These are phyloP conservation scores for Tichodroma muraria DNA, from an alignment of 2,113 vertebrate species.

Conservation along the genomic window DNA sequence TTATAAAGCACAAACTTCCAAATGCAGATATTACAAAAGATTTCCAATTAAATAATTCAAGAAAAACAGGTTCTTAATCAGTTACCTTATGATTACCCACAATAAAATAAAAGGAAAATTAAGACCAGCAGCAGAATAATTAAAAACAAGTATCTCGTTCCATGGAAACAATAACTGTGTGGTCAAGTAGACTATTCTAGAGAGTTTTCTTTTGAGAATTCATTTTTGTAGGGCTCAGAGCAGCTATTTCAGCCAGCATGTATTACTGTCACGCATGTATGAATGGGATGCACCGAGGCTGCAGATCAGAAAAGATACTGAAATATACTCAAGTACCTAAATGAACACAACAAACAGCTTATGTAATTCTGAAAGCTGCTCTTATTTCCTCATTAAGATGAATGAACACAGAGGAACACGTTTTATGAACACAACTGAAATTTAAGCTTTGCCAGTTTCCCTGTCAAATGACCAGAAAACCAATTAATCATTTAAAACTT, in stretches of 20 bases:
- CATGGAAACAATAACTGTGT: slow-evolving; percentile 5
- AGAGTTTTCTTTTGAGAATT: slow-evolving; percentile 54
- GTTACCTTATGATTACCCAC: background rate
- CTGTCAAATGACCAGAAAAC: slow-evolving; percentile 40
- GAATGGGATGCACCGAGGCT: background rate
- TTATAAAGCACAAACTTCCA: background rate
- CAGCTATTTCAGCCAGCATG: slow-evolving; percentile 13
- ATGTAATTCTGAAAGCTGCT: slow-evolving; percentile 31
- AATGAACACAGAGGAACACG: background rate
- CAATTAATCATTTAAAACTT: slow-evolving; percentile 51
- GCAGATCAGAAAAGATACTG: background rate
- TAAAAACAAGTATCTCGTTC: background rate
- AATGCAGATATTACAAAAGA: background rate
- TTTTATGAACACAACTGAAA: slow-evolving; percentile 49
- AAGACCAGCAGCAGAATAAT: background rate
- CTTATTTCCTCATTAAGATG: slow-evolving; percentile 5
- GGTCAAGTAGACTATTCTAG: slow-evolving; percentile 26
- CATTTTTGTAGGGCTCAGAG: slow-evolving; percentile 34
- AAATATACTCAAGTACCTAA: slow-evolving; percentile 8
- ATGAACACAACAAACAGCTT: slow-evolving; percentile 27
- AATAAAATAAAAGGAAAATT: background rate
- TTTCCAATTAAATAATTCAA: slow-evolving; percentile 24
- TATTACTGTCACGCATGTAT: background rate
- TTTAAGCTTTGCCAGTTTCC: slow-evolving; percentile 49
- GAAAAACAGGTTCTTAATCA: slow-evolving; percentile 39